Percentiles rank a stretch among this genome's conserved stretches.
These are phyloP conservation scores for Fulica atra DNA, from an alignment of 2,113 vertebrate genomes.

Conservation along the genomic window DNA sequence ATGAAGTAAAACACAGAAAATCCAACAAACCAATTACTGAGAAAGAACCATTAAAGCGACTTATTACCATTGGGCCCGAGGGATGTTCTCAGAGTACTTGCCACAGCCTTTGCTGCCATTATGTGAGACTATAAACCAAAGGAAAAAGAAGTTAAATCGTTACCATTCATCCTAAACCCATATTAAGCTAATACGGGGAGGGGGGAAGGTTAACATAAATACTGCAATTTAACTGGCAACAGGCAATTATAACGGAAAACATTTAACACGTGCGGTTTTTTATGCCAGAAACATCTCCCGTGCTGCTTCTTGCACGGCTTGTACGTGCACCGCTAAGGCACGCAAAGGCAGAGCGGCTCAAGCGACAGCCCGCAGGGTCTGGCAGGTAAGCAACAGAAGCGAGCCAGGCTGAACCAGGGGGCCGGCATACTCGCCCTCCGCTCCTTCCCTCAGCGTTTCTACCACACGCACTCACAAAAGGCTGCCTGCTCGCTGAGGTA, in stretches of 20 bases:
- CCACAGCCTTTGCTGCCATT: slow-evolving; percentile 97
- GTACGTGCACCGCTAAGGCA: not conserved
- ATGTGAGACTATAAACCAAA: slow-evolving; percentile 91
- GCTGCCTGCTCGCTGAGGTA: not conserved
- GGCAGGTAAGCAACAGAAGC: not conserved
- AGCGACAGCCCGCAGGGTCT: fast-evolving
- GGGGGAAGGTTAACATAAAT: not conserved
- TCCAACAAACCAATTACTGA: not conserved
- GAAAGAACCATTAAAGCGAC: not conserved
- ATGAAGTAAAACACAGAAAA: not conserved
- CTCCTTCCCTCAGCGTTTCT: fast-evolving
- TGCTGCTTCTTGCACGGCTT: not conserved
- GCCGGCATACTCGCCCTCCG: fast-evolving
- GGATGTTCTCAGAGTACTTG: slow-evolving; percentile 92
- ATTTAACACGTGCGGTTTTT: fast-evolving
- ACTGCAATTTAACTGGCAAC: not conserved
- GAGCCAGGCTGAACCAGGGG: fast-evolving
- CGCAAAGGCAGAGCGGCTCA: not conserved
- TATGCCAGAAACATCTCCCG: not conserved
- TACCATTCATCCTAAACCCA: fast-evolving
- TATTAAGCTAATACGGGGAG: not conserved
- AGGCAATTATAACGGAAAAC: fast-evolving
- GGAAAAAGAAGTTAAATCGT: not conserved
- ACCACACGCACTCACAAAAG: fast-evolving
- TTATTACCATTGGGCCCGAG: slow-evolving; percentile 92